Base-by-base conservation (phyloP, 2,113 vertebrate species). In the Lagopus leucura region DNA sequence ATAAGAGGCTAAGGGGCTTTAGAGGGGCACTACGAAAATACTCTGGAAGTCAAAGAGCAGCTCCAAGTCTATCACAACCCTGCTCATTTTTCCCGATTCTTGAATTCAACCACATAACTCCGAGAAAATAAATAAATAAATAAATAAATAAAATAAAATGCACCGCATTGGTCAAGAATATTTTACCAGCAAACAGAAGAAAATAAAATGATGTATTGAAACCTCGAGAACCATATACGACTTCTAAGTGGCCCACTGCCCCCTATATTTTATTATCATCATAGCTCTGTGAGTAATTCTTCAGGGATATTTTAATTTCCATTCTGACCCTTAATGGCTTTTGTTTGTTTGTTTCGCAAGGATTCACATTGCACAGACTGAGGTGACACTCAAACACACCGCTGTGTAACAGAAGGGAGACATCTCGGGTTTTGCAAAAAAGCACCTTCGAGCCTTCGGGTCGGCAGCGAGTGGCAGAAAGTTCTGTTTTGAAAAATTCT, bases 401-500 rank as follows among this genome's bases (percentile, higher is more conserved):
- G 34, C 17, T 30, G 36, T 21, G 70, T n/a, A 69, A 84, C 89
- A 87, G 69, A 89, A 87, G 40, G 80, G 72, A 4, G 34, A 74
- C 40, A 71, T 58, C 82, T 61, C 63, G 30, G 32, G 64, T 48
- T 40, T 43, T 36, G 80, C 71, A 88, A 73, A 70, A 92, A 25
- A 2, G 2, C 55, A 43, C 2, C 7, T 80, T 52, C 63, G 67
- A 48, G 67, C 21, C 34, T 52, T 55, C 13, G 71, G 82, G 61
- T 71, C 83, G 55, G 47, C 73, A 77, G 36, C 4, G 45, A 61
- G 16, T 25, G 76, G 65, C 86, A 83, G 88, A 94, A 83, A 78
- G 86, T 11, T 83, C 69, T 52, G 60, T 19, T 85, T 71, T 48
- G 89, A 95, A 91, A 73, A 91, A 63, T 16, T 30, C 67, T 77